These are phyloP conservation scores for Rambutsinella grinnellia DNA, from an alignment of 2,888 invertebrate genomes.

Conservation along the genomic window DNA sequence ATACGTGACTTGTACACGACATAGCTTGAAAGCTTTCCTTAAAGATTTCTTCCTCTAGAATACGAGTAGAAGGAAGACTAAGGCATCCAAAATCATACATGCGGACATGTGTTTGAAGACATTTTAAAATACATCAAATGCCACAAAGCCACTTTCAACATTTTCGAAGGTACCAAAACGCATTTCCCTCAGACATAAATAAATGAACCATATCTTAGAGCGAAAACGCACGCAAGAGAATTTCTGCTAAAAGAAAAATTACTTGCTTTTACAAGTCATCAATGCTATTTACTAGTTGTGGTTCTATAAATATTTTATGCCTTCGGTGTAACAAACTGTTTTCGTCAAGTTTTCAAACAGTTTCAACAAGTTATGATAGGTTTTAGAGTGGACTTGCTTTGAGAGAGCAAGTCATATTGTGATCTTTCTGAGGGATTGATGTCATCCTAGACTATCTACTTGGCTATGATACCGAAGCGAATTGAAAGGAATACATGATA, in stretches of 20 bases:
- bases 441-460: conserved; percentile 30
- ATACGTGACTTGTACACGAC: conserved; percentile 50
- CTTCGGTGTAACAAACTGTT: conserved; percentile 18
- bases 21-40: no score
- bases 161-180: background rate
- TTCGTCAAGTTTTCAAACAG: conserved; percentile 6
- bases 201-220: conserved; percentile 34
- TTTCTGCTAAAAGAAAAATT: conserved; percentile 9
- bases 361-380: conserved; percentile 1
- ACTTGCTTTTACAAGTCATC: conserved; percentile 12
- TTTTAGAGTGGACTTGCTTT: background rate
- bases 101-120: conserved; percentile 41
- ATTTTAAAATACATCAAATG: background rate
- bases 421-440: conserved; percentile 28
- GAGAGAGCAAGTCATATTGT: background rate
- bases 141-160: conserved; percentile 26
- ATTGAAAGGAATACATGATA: conserved; percentile 31
- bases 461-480: conserved; percentile 25
- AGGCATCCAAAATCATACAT: no score
- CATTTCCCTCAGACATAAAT: conserved; percentile 3
- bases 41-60: no score
- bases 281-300: conserved; percentile 7
- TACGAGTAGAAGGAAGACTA: no score
- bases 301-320: conserved; percentile 36
- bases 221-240: background rate